Base-by-base conservation (phyloP, 1,140 invertebrate genomes). In the Archegozetes longisetosus region DNA sequence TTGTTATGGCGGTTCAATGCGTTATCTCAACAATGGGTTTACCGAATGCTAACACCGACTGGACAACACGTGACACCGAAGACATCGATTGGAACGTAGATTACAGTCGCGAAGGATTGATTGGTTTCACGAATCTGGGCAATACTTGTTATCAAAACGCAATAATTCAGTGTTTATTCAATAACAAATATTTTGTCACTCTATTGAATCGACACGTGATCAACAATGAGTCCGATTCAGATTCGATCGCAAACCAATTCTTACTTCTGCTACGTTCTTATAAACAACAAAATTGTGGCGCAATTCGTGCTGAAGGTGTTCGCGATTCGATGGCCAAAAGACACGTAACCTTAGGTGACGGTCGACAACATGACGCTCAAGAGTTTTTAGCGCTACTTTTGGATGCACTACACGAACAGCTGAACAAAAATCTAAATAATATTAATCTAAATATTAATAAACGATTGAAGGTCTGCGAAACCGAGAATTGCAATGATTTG, bases 311-410 rank as follows among this genome's bases (percentile, higher is more conserved):
- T 17, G 32, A 40, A 40, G 32, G 32, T 17, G 17, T 40, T 9
- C 32, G 32, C 32, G 32, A 40, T 17, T 40, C 32, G 6, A 40
- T 40, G 32, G 6, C 17, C 17, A 40, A 40, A 40, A 40, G 32
- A 40, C 32, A 40, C 17, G 32, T 40, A 17, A 40, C 32, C 17
- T 40, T 40, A 17, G 32, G 6, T 17, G 32, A 40, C 32, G 32
- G 32, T 63, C 70, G 67, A 29, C 67, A 84, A 80, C 82, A 84
- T 66, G 82, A 84, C 68, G 84, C 82, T 72, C 82, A 84, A 72
- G 82, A 84, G 67, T 84, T 84, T 70, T 71, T 84, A 27, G 81
- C 81, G 6, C 71, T 84, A 12, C 68, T 83, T 14, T 68, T 84
- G 62, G 82, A 83, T 65, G 78, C 78, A 14, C 70, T 84, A 13